Base-by-base conservation (phyloP, 2,888 invertebrate genomes). In the Stenolophus ochropezus region DNA sequence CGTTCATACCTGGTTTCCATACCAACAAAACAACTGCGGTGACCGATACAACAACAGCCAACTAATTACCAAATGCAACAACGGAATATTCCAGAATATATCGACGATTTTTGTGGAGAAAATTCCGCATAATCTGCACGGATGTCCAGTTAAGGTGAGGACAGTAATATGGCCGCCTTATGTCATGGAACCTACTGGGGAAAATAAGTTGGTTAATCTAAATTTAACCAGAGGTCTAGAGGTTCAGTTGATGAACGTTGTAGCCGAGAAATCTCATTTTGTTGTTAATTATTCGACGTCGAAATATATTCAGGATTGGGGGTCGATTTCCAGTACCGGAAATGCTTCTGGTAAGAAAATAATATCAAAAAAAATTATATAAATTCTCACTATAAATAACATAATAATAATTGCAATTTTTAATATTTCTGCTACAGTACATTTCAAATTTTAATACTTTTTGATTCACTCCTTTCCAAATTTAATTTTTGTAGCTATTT, bases 151-250 rank as follows among this genome's bases (percentile, higher is more conserved):
- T 2, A 85, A 84, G 79, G 86, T 87, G 3, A 71, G 86, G 18
- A 87, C 87, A 18, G 84, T 86, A 1, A 82, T 86, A 21, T 87
- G 86, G 84, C 87, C 87, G 4, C 89, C 89, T 0, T 89, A 85
- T 81, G 85, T 87, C 1, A 84, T 87, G 3, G 81, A 85, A 16
- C 85, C 86, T 53, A 83, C 51, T 14, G 5, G 78, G 82, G 27
- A 23, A n/a, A 8, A 0, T 14, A 8, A 21, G n/a, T 20, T 53
- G 0, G 1, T 3, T 4, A 58, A 6, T 20, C 4, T 58, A 11
- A 58, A 58, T 23, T 58, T 58, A 23, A 58, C 58, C 8, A 23
- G 8, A 2, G 85, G 85, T 1, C 49, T 85, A 16, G 85, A 85
- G 75, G 82, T 85, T 4, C 6, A 47, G 25, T 82, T 85, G 16